Evolutionary conservation across 2,888 invertebrate species (phyloP).

Genomic region (Eulithis prunata): DNA sequence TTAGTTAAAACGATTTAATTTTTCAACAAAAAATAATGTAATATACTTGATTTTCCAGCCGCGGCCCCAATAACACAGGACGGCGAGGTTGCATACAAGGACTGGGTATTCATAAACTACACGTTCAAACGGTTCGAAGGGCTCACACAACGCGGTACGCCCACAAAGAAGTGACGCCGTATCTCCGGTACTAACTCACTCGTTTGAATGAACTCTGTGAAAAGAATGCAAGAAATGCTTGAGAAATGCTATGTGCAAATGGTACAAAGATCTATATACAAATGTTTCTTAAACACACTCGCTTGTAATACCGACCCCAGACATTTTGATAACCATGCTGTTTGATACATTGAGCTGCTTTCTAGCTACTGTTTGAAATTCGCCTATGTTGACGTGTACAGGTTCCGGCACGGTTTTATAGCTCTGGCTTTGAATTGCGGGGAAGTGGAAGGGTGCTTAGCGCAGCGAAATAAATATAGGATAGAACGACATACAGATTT

Average conservation of each 20-base stretch:
- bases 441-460: too few species aligned
- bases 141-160: conserved; percentile 94
- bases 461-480: too few species aligned
- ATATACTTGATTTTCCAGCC: conserved; percentile 77
- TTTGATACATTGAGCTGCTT: too few species aligned
- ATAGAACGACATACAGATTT: too few species aligned
- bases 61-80: conserved; percentile 95
- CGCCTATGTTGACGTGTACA: too few species aligned
- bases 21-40: neutral
- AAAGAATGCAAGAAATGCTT: neutral
- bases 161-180: conserved; percentile 88
- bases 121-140: conserved; percentile 99
- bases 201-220: neutral
- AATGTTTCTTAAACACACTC: neutral
- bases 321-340: too few species aligned
- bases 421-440: too few species aligned
- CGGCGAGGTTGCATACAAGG: conserved; percentile 96
- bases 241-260: neutral
- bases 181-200: neutral
- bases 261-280: neutral
- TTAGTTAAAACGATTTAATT: neutral
- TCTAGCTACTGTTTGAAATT: too few species aligned
- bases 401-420: too few species aligned
- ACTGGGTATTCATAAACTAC: conserved; percentile 99
- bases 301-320: neutral